These are phyloP conservation scores for Ramazzottius varieornatus DNA, from an alignment of 2,888 invertebrate species.

Conservation along the genomic window DNA sequence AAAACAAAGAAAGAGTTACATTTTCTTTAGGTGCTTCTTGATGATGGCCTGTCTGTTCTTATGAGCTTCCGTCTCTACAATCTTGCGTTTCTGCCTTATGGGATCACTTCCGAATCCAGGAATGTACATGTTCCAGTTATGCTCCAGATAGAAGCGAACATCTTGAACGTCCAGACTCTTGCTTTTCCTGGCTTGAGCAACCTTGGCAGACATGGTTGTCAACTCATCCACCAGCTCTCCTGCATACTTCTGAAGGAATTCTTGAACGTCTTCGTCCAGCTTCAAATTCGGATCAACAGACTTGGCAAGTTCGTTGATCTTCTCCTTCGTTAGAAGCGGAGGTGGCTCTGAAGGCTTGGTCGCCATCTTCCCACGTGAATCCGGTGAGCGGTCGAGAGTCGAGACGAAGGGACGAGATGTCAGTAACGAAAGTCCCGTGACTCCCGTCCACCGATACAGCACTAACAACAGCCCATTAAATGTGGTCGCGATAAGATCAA, in stretches of 20 bases:
- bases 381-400: too few relatives aligned
- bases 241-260: not conserved
- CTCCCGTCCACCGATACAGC: too few relatives aligned
- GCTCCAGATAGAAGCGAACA: not conserved
- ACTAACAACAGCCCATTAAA: too few relatives aligned
- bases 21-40: not conserved
- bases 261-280: not conserved
- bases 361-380: too few relatives aligned
- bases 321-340: not conserved
- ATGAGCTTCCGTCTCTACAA: not conserved
- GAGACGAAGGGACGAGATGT: too few relatives aligned
- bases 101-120: not conserved
- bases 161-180: not conserved
- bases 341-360: too few relatives aligned
- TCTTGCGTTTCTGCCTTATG: not conserved
- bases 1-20: too few relatives aligned
- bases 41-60: not conserved
- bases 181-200: not conserved
- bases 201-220: not conserved
- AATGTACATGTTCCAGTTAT: constrained; percentile 2
- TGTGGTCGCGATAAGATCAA: too few relatives aligned
- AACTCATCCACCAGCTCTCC: constrained; percentile 1
- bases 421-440: too few relatives aligned
- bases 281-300: not conserved
- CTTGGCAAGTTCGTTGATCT: not conserved